A percentile compares a stretch with the other conserved stretches of the same genome.
These are phyloP conservation scores for Chascanopsetta lugubris DNA, from an alignment of 2,113 vertebrate species.

Conservation along the genomic window DNA sequence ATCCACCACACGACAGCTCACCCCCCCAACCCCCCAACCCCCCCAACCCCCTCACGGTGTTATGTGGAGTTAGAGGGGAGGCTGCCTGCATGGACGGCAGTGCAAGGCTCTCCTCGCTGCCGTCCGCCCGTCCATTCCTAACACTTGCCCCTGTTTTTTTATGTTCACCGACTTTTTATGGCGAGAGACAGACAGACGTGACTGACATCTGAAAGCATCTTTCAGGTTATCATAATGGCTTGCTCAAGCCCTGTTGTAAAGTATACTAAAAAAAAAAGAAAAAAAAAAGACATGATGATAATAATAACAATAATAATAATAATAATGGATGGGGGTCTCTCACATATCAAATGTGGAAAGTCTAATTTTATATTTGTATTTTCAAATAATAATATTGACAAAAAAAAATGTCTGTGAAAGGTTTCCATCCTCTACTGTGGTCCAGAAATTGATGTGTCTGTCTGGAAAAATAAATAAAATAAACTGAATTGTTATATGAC, in stretches of 20 bases:
- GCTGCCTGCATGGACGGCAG: constrained; percentile 59
- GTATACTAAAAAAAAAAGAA: constrained; percentile 76
- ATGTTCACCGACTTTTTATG: constrained; percentile 81
- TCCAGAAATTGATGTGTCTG: constrained; percentile 99
- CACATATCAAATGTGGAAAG: constrained; percentile 99
- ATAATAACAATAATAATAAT: constrained; percentile 61
- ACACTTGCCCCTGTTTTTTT: constrained; percentile 82
- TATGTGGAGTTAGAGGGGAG: constrained; percentile 47
- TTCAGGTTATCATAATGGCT: constrained; percentile 98
- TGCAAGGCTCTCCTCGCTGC: constrained; percentile 61
- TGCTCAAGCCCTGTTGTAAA: constrained; percentile 98
- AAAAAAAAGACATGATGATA: constrained; percentile 13
- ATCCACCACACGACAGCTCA: constrained; percentile 50
- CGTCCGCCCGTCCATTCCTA: constrained; percentile 79
- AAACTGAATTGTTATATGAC: constrained; percentile 90
- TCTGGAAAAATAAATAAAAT: constrained; percentile 94
- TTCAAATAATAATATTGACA: constrained; percentile 95
- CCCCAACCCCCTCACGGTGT: too few species aligned
- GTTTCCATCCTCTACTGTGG: constrained; percentile 99
- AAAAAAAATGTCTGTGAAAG: constrained; percentile 99
- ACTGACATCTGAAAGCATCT: constrained; percentile 89
- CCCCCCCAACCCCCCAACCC: too few species aligned
- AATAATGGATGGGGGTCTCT: constrained; percentile 97
- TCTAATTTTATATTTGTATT: constrained; percentile 99
- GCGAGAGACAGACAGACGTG: constrained; percentile 81